Evolutionary conservation across 2,888 invertebrate genomes (phyloP).

Genomic region (Muscina levida): DNA sequence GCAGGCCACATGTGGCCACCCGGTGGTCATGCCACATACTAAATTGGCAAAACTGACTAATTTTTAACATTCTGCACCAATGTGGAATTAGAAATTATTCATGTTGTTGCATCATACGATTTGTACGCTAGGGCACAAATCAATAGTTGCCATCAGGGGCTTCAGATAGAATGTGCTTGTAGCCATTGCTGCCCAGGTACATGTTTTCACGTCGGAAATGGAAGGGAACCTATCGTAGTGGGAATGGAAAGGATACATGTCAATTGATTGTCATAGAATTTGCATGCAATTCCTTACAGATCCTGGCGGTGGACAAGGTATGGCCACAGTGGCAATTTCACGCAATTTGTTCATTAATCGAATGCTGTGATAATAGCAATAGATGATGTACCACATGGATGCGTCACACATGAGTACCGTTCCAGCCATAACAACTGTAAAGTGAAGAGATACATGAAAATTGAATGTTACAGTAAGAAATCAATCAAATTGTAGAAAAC

Average conservation of each 20-base stretch:
- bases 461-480: no score
- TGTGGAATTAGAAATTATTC: slow-evolving; percentile 30
- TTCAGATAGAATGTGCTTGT: slow-evolving; percentile 78
- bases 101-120: slow-evolving; percentile 3
- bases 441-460: neutral
- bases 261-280: neutral
- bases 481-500: no score
- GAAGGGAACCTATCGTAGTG: slow-evolving; percentile 78
- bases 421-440: slow-evolving; percentile 74
- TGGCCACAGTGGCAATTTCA: slow-evolving; percentile 79
- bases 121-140: slow-evolving; percentile 6
- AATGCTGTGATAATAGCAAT: slow-evolving; percentile 77
- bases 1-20: neutral
- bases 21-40: neutral
- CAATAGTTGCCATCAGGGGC: slow-evolving; percentile 74
- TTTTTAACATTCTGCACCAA: slow-evolving; percentile 15
- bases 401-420: slow-evolving; percentile 74
- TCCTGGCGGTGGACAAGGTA: slow-evolving; percentile 79
- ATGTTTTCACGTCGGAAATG: slow-evolving; percentile 79
- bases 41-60: slow-evolving; percentile 8
- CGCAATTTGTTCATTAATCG: slow-evolving; percentile 78
- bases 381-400: slow-evolving; percentile 78
- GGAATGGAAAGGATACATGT: neutral
- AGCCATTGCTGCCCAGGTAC: slow-evolving; percentile 79
- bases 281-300: slow-evolving; percentile 71